These are phyloP conservation scores for Anneissia japonica DNA, from an alignment of 35 echinoderm and acorn worm species.

Conservation along the genomic window DNA sequence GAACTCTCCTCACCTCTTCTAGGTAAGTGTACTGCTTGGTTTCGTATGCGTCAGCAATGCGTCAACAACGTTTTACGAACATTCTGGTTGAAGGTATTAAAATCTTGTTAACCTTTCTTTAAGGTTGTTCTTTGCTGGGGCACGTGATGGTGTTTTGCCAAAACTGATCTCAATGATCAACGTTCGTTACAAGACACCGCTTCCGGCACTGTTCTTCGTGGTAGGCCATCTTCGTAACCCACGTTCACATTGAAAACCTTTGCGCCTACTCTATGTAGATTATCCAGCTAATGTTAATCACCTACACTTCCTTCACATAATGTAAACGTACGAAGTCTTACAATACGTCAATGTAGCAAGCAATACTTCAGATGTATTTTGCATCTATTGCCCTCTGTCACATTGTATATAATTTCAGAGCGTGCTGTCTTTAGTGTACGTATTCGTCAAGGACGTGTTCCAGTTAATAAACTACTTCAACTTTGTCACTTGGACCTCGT, in stretches of 20 bases:
- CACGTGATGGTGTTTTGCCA: conserved; percentile 50
- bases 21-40: conserved; percentile 58
- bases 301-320: no score
- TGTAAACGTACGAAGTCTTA: no score
- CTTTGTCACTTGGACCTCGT: conserved; percentile 76
- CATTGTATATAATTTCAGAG: conserved; percentile 22
- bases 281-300: no score
- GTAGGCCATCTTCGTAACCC: neutral
- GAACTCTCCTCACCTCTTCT: conserved; percentile 65
- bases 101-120: no score
- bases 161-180: conserved; percentile 53
- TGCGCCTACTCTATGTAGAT: no score
- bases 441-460: conserved; percentile 63
- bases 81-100: no score
- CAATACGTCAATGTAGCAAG: no score
- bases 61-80: no score
- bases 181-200: conserved; percentile 34
- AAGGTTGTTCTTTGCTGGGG: conserved; percentile 60
- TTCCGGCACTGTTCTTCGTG: conserved; percentile 34
- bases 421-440: conserved; percentile 45
- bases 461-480: conserved; percentile 84
- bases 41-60: no score
- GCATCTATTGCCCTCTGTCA: no score
- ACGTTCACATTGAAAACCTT: no score
- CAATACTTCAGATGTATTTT: no score